These are phyloP conservation scores for Poecilia gillii DNA, from an alignment of 2,797 vertebrate genomes.

Conservation along the genomic window DNA sequence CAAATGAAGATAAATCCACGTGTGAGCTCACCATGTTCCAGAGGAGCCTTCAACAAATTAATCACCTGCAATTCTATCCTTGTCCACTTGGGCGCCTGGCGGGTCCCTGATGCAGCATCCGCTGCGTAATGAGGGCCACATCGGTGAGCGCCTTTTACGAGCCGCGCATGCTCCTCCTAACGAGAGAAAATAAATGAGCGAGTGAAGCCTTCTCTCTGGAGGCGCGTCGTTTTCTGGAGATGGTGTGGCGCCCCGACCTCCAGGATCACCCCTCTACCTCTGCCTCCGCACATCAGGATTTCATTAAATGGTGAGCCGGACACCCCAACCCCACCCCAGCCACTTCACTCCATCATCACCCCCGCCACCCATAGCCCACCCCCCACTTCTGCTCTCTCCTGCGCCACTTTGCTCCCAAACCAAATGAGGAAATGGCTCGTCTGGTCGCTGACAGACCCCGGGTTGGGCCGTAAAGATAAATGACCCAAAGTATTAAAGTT, in stretches of 20 bases:
- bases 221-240: conserved; percentile 52
- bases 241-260: conserved; percentile 63
- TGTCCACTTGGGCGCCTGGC: conserved; percentile 73
- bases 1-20: conserved; percentile 83
- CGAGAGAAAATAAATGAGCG: conserved; percentile 50
- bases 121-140: conserved; percentile 62
- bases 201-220: conserved; percentile 68
- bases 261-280: conserved; percentile 50
- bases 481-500: conserved; percentile 86
- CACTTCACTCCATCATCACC: conserved; percentile 58
- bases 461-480: conserved; percentile 86
- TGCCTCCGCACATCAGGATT: conserved; percentile 74
- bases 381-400: conserved; percentile 52
- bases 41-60: conserved; percentile 73
- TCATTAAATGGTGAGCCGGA: conserved; percentile 70
- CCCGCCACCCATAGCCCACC: not conserved
- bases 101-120: conserved; percentile 46
- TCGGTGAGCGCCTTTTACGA: conserved; percentile 40
- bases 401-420: conserved; percentile 78
- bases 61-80: conserved; percentile 82
- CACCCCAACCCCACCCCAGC: conserved; percentile 9
- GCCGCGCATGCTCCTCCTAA: conserved; percentile 38
- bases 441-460: conserved; percentile 86
- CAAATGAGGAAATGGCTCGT: conserved; percentile 89
- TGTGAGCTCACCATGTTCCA: conserved; percentile 62